phyloP scores from a whole-genome alignment of 2,113 vertebrate species.

The Oenanthe melanoleuca region DNA sequence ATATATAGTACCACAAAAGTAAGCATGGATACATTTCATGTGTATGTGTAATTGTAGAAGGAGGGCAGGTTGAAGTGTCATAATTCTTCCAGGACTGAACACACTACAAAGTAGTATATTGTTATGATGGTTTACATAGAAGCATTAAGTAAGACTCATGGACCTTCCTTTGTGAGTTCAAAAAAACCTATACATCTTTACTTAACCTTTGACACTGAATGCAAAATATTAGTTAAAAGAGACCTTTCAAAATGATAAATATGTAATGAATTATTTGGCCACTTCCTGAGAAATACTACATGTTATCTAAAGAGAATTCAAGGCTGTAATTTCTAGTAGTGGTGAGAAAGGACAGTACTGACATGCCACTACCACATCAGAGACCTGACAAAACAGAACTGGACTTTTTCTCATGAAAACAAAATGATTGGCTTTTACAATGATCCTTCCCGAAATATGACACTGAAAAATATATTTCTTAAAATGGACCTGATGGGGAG shows the following conservation, averaged over 20 bases:
- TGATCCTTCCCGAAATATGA: background rate
- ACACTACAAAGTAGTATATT: background rate
- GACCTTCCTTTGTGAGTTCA: background rate
- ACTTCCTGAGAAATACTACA: background rate
- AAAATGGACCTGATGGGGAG: background rate
- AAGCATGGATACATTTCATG: background rate
- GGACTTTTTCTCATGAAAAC: background rate
- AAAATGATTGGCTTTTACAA: background rate
- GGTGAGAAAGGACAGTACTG: background rate
- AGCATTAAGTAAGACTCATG: background rate
- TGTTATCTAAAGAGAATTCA: background rate
- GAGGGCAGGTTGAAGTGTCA: background rate
- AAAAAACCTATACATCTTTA: background rate
- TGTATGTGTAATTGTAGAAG: background rate
- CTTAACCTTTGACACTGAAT: background rate
- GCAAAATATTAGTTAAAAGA: background rate
- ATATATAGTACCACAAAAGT: background rate
- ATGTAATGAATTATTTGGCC: background rate
- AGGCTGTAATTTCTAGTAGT: background rate
- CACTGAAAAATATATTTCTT: background rate
- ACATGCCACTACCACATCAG: background rate
- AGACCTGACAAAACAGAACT: background rate
- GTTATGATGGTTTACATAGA: background rate
- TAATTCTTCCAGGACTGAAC: background rate
- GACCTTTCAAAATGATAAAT: background rate